Evolutionary conservation across 2,888 invertebrate species (phyloP).

Genomic region (Magallana nippona): DNA sequence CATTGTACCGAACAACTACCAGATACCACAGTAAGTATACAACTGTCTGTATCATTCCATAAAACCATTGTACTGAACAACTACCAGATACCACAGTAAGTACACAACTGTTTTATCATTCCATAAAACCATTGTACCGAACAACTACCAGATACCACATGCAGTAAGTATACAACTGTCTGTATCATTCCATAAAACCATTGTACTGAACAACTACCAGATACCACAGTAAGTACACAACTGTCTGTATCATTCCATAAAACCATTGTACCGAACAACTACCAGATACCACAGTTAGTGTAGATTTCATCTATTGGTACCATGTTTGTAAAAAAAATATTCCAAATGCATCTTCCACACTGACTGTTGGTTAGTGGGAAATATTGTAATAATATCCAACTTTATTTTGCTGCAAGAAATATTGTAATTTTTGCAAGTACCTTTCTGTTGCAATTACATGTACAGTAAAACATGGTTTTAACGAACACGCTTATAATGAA

Average conservation of each 20-base stretch:
- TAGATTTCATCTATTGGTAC: background rate
- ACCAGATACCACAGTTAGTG: background rate
- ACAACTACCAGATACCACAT: conserved; percentile 4
- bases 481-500: too few species aligned
- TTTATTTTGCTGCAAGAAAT: background rate
- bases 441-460: too few species aligned
- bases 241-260: too few species aligned
- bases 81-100: conserved; percentile 1
- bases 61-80: background rate
- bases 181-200: background rate
- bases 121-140: background rate
- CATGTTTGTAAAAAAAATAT: too few species aligned
- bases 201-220: too few species aligned
- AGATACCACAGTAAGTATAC: conserved; percentile 83
- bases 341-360: too few species aligned
- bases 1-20: conserved; percentile 86
- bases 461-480: too few species aligned
- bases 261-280: background rate
- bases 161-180: background rate
- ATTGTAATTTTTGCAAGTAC: background rate
- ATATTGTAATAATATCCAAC: background rate
- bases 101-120: background rate
- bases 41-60: too few species aligned
- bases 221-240: background rate
- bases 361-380: background rate